Evolutionary conservation across 2,113 vertebrate species (phyloP), one percentile per base, ranked within the genome.

Genomic region (Cynocephalus volans): DNA sequence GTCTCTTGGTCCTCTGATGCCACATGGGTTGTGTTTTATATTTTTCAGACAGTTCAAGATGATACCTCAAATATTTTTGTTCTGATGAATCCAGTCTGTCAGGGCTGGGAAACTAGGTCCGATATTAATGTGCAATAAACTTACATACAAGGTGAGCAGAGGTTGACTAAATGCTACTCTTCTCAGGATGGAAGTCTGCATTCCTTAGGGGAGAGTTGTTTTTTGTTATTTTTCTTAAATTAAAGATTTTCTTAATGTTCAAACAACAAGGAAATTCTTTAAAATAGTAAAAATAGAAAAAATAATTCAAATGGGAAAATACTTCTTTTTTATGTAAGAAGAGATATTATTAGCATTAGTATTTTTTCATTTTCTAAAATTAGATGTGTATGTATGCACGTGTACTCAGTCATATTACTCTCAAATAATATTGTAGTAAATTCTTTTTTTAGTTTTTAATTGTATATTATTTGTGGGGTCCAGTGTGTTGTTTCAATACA

Each of bases 261-360:
- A 50, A 92, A n/a, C 15, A 90, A 58, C 33, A 85, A 90, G 21
- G 54, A 18, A 7, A 82, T 31, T 88, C 4, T 26, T 96, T 93
- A 95, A 91, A 87, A 75, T 17, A 75, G 18, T 89, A 56, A 96
- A 95, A 88, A 75, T 17, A 75, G 18, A 90, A 56, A 96, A 95
- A 88, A 52, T 3, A 75, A 18, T n/a, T 79, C 41, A 41, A 6
- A 69, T 64, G 17, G 3, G 14, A 89, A 24, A 96, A 91, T 23
- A 4, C 7, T 56, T 45, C 41, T 86, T 89, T 73, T 94, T 70
- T 75, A 18, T 69, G 56, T 97, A 56, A 88, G 70, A 96, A 67
- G 7, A 81, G 31, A 23, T 0, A 72, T 65, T 36, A 19, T 60
- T 69, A 14, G 0, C 56, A 95, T 19, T 1, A 69, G 17, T 88